Base-by-base conservation (phyloP, 2,888 invertebrate species). In the Sesia apiformis region DNA sequence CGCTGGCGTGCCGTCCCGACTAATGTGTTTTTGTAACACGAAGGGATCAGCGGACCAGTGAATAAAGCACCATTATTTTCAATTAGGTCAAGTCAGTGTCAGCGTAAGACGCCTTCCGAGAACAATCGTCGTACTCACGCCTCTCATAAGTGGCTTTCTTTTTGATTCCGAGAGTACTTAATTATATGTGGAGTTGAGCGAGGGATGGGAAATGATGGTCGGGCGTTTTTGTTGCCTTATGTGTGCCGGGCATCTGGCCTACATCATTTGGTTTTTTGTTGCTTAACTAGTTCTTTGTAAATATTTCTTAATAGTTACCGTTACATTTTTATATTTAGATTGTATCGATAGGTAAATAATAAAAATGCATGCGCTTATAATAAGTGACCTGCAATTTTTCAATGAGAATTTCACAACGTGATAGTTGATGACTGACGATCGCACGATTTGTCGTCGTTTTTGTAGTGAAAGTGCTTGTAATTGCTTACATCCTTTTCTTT, bases 31-130 rank as follows among this genome's bases (percentile, higher is more conserved):
- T 82, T 78, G 75, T 81, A 76, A 78, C 74, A 71, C 67, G 69
- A 70, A 71, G 77, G 78, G 77, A 77, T 76, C 74, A 38, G 46
- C 46, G 64, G 67, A 64, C 69, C 73, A 74, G 72, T 76, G 82
- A 81, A 87, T 83, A 84, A 84, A 72, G 79, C 74, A 73, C 81
- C 77, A 87, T 89, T 88, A 89, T 87, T 83, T 84, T 83, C 84
- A 89, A 89, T 87, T 87, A 81, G 88, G 88, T 87, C 87, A 89
- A 79, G 80, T 69, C 79, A 71, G 78, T 78, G 78, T 77, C 82
- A 75, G 85, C 71, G 72, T 74, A 75, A 81, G 76, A 79, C 68
- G 69, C 76, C 73, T 84, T 81, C 79, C 71, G 76, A 85, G 87
- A 87, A 88, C 85, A 87, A 86, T 85, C 84, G 75, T 61, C 67